These are phyloP conservation scores for Nesidiocoris tenuis DNA, from an alignment of 2,888 invertebrate genomes.

Conservation along the genomic window DNA sequence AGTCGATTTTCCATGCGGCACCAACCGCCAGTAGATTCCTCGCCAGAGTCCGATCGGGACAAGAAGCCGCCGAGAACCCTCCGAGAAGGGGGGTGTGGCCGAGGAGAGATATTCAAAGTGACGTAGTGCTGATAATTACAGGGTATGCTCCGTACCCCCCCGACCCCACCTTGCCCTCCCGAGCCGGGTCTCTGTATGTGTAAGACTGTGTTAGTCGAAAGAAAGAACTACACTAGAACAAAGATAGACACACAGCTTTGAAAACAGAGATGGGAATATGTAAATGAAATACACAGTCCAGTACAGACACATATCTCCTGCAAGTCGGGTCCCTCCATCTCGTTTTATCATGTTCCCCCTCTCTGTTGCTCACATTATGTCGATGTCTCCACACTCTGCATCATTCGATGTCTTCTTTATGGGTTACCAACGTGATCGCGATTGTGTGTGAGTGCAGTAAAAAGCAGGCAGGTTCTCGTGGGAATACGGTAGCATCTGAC, in stretches of 20 bases:
- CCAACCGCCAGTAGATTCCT: background rate
- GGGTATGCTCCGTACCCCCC: slow-evolving; percentile 34
- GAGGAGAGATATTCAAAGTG: slow-evolving; percentile 44
- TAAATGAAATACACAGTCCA: slow-evolving; percentile 48
- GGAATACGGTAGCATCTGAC: background rate
- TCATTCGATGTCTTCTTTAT: background rate
- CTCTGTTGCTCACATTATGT: background rate
- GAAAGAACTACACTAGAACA: background rate
- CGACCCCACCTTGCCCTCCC: background rate
- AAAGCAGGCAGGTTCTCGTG: background rate
- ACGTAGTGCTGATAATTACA: slow-evolving; percentile 48
- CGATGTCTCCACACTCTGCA: background rate
- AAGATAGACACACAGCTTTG: slow-evolving; percentile 33
- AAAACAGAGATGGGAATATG: slow-evolving; percentile 48
- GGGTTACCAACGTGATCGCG: background rate
- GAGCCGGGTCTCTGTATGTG: slow-evolving; percentile 4
- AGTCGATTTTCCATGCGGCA: background rate
- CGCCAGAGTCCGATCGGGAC: background rate
- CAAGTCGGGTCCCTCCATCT: background rate
- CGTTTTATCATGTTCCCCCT: background rate
- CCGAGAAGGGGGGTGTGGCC: slow-evolving; percentile 37
- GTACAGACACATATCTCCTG: background rate
- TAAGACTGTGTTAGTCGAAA: background rate
- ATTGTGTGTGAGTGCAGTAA: background rate
- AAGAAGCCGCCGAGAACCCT: background rate